Evolutionary conservation across 2,113 vertebrate genomes (phyloP).

Genomic region (Aldabrachelys gigantea): DNA sequence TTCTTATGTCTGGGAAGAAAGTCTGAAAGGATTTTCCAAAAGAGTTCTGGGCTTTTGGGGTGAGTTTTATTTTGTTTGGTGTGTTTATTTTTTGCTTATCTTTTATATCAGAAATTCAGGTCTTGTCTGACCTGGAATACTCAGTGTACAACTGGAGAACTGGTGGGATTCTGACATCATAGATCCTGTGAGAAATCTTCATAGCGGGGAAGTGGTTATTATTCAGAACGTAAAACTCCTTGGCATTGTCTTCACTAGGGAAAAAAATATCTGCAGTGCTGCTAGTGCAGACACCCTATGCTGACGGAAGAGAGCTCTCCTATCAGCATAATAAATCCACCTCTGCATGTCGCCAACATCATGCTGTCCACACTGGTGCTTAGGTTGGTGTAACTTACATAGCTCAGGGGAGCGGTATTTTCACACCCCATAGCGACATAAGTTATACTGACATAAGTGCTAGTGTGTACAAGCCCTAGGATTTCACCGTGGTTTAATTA

Average conservation of each 20-base stretch:
- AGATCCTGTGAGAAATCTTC: constrained; percentile 10
- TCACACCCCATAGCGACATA: no score
- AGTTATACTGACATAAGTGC: no score
- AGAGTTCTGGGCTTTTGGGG: neutral
- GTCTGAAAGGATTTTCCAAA: constrained; percentile 29
- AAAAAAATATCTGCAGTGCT: neutral
- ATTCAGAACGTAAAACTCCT: constrained; percentile 26
- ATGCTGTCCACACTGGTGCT: no score
- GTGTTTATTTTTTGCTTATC: neutral
- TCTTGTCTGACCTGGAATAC: constrained; percentile 11
- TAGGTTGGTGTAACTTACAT: no score
- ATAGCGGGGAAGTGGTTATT: neutral
- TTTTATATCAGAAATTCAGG: constrained; percentile 13
- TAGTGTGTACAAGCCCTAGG: neutral
- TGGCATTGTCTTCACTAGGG: constrained; percentile 8
- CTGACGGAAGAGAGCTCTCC: no score
- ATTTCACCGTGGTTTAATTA: neutral
- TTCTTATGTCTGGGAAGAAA: constrained; percentile 19
- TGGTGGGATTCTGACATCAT: neutral
- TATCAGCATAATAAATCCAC: no score
- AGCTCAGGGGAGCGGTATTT: no score
- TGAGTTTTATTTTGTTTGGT: neutral
- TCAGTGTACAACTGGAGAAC: constrained; percentile 2
- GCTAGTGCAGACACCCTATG: no score
- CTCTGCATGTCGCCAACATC: no score